A percentile compares a stretch with the other conserved stretches of the same genome.
phyloP scores from a whole-genome alignment of 1,140 invertebrate species.

The Drosophila carrolli region DNA sequence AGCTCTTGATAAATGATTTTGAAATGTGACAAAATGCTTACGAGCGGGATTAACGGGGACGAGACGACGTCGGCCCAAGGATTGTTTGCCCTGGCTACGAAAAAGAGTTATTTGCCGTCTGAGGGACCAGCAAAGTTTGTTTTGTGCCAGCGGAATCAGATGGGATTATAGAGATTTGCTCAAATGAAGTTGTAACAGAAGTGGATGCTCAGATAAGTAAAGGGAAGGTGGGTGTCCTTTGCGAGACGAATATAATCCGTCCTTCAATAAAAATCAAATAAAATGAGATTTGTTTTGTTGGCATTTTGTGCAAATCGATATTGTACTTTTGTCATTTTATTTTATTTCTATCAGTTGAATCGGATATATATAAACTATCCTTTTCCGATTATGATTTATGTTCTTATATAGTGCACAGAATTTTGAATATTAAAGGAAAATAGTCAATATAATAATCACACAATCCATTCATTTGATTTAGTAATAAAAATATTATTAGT shows the following conservation, averaged over 20 bases:
- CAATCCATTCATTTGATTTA: no score
- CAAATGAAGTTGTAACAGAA: slow-evolving; percentile 64
- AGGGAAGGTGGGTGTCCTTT: background rate
- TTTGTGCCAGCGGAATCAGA: slow-evolving; percentile 43
- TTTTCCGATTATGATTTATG: no score
- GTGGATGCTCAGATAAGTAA: slow-evolving; percentile 6
- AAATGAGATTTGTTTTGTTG: slow-evolving; percentile 5
- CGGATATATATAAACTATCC: no score
- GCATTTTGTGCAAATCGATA: background rate
- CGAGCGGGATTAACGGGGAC: slow-evolving; percentile 74
- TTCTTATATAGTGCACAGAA: no score
- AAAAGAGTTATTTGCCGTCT: slow-evolving; percentile 54
- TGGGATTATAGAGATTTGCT: slow-evolving; percentile 62
- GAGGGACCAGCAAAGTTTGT: slow-evolving; percentile 17
- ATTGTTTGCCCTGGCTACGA: slow-evolving; percentile 19
- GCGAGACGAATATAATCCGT: background rate
- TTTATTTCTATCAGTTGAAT: no score
- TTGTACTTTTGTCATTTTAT: background rate
- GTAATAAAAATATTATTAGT: no score
- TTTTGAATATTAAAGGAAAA: no score
- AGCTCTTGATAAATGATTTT: slow-evolving; percentile 83
- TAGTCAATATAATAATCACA: no score
- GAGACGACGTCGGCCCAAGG: slow-evolving; percentile 36
- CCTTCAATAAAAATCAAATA: slow-evolving; percentile 17
- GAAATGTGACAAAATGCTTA: slow-evolving; percentile 83